Conservation (phyloP, 2,113 vertebrate species). For the Mungos mungo region DNA sequence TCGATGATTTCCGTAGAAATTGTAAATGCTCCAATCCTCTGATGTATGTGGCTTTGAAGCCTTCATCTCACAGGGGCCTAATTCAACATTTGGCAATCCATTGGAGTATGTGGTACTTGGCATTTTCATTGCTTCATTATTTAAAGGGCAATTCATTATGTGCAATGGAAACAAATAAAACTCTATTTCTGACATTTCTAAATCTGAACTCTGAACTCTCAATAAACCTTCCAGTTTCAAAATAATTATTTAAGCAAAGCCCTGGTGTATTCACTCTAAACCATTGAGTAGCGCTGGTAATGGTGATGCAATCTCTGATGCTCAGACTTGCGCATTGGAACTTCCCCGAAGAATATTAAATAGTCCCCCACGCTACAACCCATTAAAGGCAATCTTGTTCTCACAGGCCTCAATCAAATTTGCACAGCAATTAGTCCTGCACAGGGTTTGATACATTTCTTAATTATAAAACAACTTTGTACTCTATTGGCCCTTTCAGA, state of each 20-base stretch:
- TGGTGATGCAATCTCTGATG: not conserved
- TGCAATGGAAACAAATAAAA: conserved; percentile 79
- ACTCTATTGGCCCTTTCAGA: conserved; percentile 75
- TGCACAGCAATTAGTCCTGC: conserved; percentile 78
- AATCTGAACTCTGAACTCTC: conserved; percentile 75
- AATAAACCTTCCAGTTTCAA: conserved; percentile 73
- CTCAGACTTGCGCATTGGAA: conserved; percentile 28
- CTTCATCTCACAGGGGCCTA: not conserved
- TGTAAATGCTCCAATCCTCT: not conserved
- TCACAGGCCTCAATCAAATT: conserved; percentile 78
- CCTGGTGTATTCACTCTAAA: conserved; percentile 54
- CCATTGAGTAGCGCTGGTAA: conserved; percentile 28
- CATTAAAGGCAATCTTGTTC: conserved; percentile 73
- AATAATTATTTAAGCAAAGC: conserved; percentile 77
- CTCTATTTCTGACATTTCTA: conserved; percentile 80
- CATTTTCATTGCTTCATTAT: conserved; percentile 73
- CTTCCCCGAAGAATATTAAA: conserved; percentile 71
- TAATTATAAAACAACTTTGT: conserved; percentile 81
- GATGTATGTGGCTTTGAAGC: conserved; percentile 45
- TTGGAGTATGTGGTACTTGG: conserved; percentile 52
- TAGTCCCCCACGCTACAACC: conserved; percentile 56
- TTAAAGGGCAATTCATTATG: conserved; percentile 77
- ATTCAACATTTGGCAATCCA: conserved; percentile 62
- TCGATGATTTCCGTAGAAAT: not conserved
- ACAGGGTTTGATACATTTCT: conserved; percentile 79